A percentile compares a stretch with the other conserved stretches of the same genome.
Conservation (phyloP, 2,888 invertebrate species). For the Thelaira solivaga region DNA sequence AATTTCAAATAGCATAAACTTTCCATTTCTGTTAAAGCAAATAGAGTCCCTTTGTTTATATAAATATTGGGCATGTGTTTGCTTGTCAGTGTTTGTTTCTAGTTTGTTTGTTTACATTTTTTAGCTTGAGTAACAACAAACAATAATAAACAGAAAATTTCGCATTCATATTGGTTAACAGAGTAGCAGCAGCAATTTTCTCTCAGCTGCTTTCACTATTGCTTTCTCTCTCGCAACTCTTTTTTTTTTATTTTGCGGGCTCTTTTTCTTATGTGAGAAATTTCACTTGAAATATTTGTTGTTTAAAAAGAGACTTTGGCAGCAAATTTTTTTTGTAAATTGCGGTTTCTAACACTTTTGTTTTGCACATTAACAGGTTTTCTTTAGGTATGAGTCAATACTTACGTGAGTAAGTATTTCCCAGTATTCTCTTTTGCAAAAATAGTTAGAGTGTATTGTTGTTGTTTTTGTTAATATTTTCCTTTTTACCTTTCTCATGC, state of each 20-base stretch:
- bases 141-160: slow-evolving; percentile 46
- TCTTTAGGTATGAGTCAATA: not conserved
- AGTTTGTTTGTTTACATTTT: slow-evolving; percentile 60
- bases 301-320: not conserved
- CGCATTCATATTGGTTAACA: too few relatives aligned
- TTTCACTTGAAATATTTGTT: not conserved
- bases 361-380: not conserved
- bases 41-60: not conserved
- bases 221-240: not conserved
- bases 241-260: too few relatives aligned
- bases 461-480: not conserved
- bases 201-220: not conserved
- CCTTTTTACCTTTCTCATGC: slow-evolving; percentile 1
- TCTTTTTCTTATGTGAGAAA: not conserved
- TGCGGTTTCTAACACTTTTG: not conserved
- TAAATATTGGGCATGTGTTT: not conserved
- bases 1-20: too few relatives aligned
- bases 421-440: slow-evolving; percentile 19
- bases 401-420: not conserved
- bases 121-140: slow-evolving; percentile 42
- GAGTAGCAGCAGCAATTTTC: not conserved
- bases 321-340: not conserved
- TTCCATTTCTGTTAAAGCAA: not conserved
- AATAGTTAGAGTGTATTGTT: not conserved
- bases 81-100: not conserved